Conservation (phyloP, 2,113 vertebrate genomes). For the Plecotus auritus region DNA sequence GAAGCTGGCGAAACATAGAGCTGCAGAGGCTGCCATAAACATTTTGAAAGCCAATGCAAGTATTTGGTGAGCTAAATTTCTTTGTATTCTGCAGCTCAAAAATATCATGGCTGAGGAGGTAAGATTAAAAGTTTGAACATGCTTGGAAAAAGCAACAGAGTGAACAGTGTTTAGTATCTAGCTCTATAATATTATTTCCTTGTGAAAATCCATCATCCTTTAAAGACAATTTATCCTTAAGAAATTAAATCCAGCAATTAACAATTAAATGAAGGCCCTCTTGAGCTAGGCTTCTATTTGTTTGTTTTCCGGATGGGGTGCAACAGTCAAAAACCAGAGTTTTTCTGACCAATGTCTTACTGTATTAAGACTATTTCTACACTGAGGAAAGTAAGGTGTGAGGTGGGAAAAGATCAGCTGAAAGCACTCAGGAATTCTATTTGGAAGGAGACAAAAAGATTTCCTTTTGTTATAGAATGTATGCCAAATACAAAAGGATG, state of each 20-base stretch:
- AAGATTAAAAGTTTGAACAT: constrained; percentile 51
- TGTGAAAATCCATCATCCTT: neutral
- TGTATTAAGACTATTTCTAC: neutral
- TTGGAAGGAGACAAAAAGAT: neutral
- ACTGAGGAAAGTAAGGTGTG: neutral
- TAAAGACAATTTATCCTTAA: neutral
- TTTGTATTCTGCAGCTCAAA: constrained; percentile 71
- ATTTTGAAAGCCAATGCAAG: constrained; percentile 82
- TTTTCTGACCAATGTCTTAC: neutral
- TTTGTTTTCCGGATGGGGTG: neutral
- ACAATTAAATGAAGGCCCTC: neutral
- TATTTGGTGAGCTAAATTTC: constrained; percentile 81
- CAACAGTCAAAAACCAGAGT: neutral
- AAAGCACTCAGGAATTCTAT: constrained; percentile 21
- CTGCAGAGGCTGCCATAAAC: constrained; percentile 87
- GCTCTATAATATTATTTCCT: neutral
- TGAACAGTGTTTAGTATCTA: neutral
- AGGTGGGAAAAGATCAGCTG: neutral
- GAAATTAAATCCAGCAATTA: neutral
- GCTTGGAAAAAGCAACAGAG: constrained; percentile 37
- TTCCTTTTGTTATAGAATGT: neutral
- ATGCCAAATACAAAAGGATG: neutral
- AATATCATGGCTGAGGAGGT: constrained; percentile 62
- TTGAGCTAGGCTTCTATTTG: neutral
- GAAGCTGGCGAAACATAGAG: constrained; percentile 92